Base-by-base conservation (phyloP, 2,113 vertebrate species). In the Heteronetta atricapilla region DNA sequence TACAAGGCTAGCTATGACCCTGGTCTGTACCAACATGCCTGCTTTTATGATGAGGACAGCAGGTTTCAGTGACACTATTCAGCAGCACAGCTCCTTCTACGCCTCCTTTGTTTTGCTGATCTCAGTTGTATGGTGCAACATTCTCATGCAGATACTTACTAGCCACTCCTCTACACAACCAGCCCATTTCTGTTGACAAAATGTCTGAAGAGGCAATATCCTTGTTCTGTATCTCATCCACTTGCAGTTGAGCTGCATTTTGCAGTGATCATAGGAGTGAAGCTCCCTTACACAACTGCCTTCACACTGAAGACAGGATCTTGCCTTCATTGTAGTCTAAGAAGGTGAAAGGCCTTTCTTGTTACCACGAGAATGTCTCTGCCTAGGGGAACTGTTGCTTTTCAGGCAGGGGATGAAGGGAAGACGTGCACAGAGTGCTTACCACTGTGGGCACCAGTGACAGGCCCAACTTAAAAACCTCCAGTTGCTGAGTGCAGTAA, bases 61-160 rank as follows among this genome's bases (percentile, higher is more conserved):
- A 60, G 22, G 50, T 48, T 88, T 78, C 52, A 92, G 50, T 59
- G 13, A 33, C 34, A 60, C 6, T 5, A 12, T 36, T 50, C 14
- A 42, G 55, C 77, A 53, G 17, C 28, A 58, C 29, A 69, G 21
- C 6, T 77, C 10, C n/a, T 75, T 56, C 67, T 48, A 1, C 0
- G 15, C 11, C 40, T 66, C 15, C 7, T 34, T 6, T 34, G 9
- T 40, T 62, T 25, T 36, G 17, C 14, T 23, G 6, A 17, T 52
- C 15, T 42, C n/a, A 53, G 53, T 16, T 6, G 4, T 25, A 28
- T 0, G 2, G 40, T 36, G 42, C 0, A 1, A 38, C 28, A 11
- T 64, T 26, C n/a, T 78, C 15, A 22, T 64, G 56, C 11, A 46
- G 21, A 19, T 52, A 13, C 40, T 69, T 81, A 20, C 13, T n/a